These are phyloP conservation scores for Cyphomyrmex costatus DNA, from an alignment of 1,140 invertebrate genomes.

Conservation along the genomic window DNA sequence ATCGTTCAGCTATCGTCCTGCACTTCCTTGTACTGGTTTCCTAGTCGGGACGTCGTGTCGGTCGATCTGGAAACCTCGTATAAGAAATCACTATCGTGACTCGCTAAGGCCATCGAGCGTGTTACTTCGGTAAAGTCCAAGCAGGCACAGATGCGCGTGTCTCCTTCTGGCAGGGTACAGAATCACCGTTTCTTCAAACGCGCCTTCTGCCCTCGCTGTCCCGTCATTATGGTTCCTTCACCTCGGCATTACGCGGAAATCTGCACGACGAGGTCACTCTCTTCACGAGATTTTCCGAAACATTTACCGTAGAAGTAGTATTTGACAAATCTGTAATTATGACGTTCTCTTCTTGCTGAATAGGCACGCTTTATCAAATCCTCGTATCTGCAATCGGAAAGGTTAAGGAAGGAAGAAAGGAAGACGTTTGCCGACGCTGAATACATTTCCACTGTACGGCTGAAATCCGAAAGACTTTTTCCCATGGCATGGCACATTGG, in stretches of 20 bases:
- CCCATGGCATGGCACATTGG: conserved; percentile 49
- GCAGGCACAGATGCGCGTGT: conserved; percentile 76
- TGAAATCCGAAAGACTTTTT: conserved; percentile 50
- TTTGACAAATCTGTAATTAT: conserved; percentile 24
- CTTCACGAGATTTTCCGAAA: conserved; percentile 10
- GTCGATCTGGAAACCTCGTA: conserved; percentile 74
- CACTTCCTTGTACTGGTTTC: conserved; percentile 79
- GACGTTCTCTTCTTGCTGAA: not conserved
- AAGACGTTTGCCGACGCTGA: conserved; percentile 3
- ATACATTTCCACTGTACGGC: conserved; percentile 22
- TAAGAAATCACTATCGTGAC: conserved; percentile 77
- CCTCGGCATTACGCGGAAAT: conserved; percentile 68
- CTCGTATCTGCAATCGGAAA: not conserved
- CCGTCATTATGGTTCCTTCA: conserved; percentile 76
- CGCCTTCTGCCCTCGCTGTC: conserved; percentile 48
- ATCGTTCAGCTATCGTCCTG: conserved; percentile 71
- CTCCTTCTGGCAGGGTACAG: conserved; percentile 74
- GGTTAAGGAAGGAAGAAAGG: conserved; percentile 16
- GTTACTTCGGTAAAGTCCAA: conserved; percentile 72
- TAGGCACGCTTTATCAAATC: not conserved
- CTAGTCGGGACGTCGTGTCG: conserved; percentile 74
- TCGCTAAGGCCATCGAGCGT: conserved; percentile 77
- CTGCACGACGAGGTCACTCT: not conserved
- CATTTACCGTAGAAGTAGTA: not conserved
- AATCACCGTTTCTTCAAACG: conserved; percentile 76